These are phyloP conservation scores for Periparus ater DNA, from an alignment of 2,797 vertebrate genomes.

Conservation along the genomic window DNA sequence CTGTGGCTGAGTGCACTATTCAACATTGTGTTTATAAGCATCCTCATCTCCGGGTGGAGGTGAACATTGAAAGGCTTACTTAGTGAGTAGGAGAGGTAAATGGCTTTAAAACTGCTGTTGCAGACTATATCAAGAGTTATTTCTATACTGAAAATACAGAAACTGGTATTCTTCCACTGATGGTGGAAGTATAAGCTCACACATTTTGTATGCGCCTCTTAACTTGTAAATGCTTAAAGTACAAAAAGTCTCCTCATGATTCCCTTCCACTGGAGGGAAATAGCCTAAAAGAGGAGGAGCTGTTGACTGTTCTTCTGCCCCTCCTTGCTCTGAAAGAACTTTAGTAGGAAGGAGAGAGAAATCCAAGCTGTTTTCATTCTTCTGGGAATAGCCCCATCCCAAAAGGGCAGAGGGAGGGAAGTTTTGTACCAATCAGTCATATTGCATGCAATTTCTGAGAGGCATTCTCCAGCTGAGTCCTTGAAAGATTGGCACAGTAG, in stretches of 20 bases:
- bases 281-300: not conserved
- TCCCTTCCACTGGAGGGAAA: not conserved
- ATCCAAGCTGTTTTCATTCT: not conserved
- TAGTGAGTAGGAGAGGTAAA: not conserved
- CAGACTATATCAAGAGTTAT: not conserved
- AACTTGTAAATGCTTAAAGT: not conserved
- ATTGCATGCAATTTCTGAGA: not conserved
- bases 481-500: slow-evolving; percentile 18
- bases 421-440: not conserved
- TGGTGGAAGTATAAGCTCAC: not conserved
- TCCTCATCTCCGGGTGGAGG: not conserved
- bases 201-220: not conserved
- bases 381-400: not conserved
- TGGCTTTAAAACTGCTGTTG: not conserved
- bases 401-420: not conserved
- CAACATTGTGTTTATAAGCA: not conserved
- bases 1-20: not conserved
- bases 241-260: not conserved
- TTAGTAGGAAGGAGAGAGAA: not conserved
- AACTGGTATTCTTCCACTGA: not conserved
- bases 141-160: not conserved
- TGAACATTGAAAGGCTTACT: not conserved
- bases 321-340: not conserved
- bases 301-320: not conserved
- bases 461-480: not conserved